Conservation (phyloP, 2,113 vertebrate species). For the Sceloporus undulatus region DNA sequence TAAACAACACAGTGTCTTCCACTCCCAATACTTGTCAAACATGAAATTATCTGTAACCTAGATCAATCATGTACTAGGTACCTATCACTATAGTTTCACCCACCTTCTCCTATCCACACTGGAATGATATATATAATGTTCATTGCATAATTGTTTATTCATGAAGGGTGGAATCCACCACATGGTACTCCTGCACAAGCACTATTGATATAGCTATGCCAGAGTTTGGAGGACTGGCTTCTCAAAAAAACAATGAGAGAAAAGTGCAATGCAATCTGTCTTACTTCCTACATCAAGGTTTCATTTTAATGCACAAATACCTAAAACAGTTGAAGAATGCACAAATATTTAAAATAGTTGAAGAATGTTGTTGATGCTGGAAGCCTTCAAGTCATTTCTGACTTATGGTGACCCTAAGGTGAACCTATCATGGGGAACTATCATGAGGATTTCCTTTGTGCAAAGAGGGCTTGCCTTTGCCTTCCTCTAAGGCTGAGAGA, state of each 20-base stretch:
- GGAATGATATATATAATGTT: neutral
- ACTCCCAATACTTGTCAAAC: neutral
- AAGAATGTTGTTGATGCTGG: neutral
- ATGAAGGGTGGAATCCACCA: neutral
- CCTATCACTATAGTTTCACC: neutral
- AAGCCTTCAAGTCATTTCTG: no score
- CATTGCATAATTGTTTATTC: neutral
- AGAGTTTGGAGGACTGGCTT: neutral
- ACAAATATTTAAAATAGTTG: neutral
- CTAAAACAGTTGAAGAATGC: neutral
- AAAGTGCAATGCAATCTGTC: fast-evolving
- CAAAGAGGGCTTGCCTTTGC: no score
- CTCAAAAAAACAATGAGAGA: neutral
- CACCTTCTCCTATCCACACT: neutral
- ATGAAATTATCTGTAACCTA: neutral
- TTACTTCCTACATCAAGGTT: fast-evolving
- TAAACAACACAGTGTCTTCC: neutral
- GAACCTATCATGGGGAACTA: no score
- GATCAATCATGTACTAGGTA: neutral
- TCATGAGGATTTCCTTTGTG: no score
- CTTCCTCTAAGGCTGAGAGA: no score
- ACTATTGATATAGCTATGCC: neutral
- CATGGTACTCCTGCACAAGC: neutral
- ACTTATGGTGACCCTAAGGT: no score
- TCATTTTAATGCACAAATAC: neutral